These are phyloP conservation scores for Parotocinclus haroldoi DNA, from an alignment of 2,797 vertebrate species.

Conservation along the genomic window DNA sequence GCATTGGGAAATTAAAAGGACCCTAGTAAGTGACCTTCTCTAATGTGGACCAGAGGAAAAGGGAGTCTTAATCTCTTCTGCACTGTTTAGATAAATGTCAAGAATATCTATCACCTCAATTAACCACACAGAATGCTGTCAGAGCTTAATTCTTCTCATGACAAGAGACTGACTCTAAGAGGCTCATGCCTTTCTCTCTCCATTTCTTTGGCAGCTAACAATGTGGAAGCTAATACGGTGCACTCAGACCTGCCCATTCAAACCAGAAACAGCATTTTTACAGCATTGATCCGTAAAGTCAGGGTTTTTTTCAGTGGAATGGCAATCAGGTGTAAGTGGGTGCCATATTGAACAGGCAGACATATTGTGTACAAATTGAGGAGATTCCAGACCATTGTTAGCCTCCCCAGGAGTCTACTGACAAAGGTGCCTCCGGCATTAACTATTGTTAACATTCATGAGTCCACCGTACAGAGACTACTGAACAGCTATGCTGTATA, in stretches of 20 bases:
- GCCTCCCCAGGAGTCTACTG: too few species aligned
- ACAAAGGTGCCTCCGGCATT: too few species aligned
- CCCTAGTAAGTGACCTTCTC: conserved; percentile 74
- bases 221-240: conserved; percentile 12
- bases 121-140: conserved; percentile 75
- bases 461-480: too few species aligned
- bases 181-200: conserved; percentile 10
- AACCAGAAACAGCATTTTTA: neutral
- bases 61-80: conserved; percentile 77
- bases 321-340: too few species aligned
- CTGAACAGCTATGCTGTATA: too few species aligned
- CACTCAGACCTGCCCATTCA: conserved; percentile 6
- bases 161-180: conserved; percentile 62
- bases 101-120: conserved; percentile 84
- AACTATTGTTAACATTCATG: too few species aligned
- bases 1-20: conserved; percentile 77
- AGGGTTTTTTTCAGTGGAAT: too few species aligned
- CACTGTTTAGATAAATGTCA: conserved; percentile 77
- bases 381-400: too few species aligned
- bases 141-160: conserved; percentile 74
- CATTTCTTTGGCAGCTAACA: conserved; percentile 15
- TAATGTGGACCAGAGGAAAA: conserved; percentile 70
- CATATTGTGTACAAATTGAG: too few species aligned
- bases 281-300: too few species aligned
- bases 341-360: too few species aligned